phyloP scores from a whole-genome alignment of 2,888 invertebrate genomes.

The Muschampia plurimacula region DNA sequence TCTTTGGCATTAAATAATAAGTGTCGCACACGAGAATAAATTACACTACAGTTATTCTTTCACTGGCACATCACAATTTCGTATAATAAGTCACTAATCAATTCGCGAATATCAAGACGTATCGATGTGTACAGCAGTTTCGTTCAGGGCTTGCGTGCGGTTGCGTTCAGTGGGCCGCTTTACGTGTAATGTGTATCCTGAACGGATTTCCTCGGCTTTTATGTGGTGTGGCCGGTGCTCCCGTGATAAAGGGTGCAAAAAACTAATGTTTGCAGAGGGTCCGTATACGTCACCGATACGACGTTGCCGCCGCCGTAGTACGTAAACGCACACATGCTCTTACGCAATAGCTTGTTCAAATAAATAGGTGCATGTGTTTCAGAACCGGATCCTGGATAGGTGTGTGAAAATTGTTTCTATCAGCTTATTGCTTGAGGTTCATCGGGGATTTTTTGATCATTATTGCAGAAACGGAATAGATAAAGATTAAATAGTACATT shows the following conservation, averaged over 20 bases:
- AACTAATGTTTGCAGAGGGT: slow-evolving; percentile 80
- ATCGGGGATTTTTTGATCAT: background rate
- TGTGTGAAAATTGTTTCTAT: slow-evolving; percentile 68
- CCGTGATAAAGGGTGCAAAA: slow-evolving; percentile 84
- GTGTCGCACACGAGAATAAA: slow-evolving; percentile 67
- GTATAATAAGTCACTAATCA: slow-evolving; percentile 41
- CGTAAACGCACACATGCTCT: slow-evolving; percentile 74
- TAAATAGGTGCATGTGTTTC: slow-evolving; percentile 75
- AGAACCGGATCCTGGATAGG: slow-evolving; percentile 71
- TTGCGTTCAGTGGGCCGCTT: slow-evolving; percentile 78
- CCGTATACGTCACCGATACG: slow-evolving; percentile 75
- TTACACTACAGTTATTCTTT: slow-evolving; percentile 49
- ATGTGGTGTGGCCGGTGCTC: slow-evolving; percentile 74
- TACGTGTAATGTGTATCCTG: slow-evolving; percentile 82
- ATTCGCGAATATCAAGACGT: slow-evolving; percentile 47
- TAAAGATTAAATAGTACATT: no score
- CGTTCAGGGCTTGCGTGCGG: slow-evolving; percentile 66
- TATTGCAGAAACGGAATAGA: no score
- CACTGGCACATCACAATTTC: slow-evolving; percentile 59
- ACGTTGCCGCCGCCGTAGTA: slow-evolving; percentile 68
- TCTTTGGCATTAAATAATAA: slow-evolving; percentile 36
- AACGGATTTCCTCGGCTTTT: slow-evolving; percentile 81
- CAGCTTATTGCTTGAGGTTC: slow-evolving; percentile 19
- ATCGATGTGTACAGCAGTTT: slow-evolving; percentile 42
- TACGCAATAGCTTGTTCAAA: slow-evolving; percentile 77